phyloP scores from a whole-genome alignment of 2,888 invertebrate genomes.

The Tiphia femorata region DNA sequence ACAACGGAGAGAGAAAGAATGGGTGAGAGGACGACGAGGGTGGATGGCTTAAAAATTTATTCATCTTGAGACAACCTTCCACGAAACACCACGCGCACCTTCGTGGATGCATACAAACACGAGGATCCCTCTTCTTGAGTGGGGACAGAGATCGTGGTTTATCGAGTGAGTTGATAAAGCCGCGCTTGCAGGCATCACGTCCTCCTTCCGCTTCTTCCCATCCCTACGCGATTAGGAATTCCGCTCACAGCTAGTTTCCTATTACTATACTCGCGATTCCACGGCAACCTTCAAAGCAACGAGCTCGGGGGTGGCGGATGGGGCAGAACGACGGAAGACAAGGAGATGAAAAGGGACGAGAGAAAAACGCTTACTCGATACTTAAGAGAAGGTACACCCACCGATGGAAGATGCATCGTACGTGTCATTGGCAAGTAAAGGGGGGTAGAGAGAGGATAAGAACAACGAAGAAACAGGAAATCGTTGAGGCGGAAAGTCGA shows the following conservation, averaged over 20 bases:
- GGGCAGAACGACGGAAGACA: not conserved
- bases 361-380: constrained; percentile 16
- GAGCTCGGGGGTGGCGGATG: not conserved
- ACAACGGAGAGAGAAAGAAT: too few relatives aligned
- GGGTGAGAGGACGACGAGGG: too few relatives aligned
- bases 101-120: too few relatives aligned
- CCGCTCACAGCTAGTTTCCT: constrained; percentile 29
- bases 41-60: too few relatives aligned
- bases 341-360: not conserved
- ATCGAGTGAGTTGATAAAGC: constrained; percentile 24
- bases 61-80: too few relatives aligned
- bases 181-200: constrained; percentile 15
- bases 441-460: constrained; percentile 5
- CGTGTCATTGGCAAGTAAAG: constrained; percentile 23
- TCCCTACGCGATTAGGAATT: constrained; percentile 27
- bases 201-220: not conserved
- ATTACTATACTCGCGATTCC: constrained; percentile 11
- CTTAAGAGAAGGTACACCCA: constrained; percentile 6
- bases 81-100: too few relatives aligned
- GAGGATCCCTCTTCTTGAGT: too few relatives aligned
- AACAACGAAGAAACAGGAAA: constrained; percentile 28
- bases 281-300: constrained; percentile 9
- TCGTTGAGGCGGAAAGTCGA: constrained; percentile 30
- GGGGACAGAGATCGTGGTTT: too few relatives aligned
- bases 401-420: constrained; percentile 21